These are phyloP conservation scores for Phylloscopus collybita DNA, from an alignment of 2,797 vertebrate genomes.

Conservation along the genomic window DNA sequence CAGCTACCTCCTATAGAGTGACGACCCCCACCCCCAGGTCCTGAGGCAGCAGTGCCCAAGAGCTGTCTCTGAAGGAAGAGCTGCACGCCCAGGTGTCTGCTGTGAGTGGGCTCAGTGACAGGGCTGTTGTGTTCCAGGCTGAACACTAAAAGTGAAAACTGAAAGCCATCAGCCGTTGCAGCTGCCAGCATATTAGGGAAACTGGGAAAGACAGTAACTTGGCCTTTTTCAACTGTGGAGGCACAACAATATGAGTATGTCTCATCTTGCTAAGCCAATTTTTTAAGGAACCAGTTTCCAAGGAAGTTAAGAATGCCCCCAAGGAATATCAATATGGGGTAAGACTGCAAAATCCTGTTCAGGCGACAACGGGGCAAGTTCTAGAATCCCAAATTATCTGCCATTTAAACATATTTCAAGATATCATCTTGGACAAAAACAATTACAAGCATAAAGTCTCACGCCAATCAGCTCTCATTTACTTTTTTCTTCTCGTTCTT, in stretches of 20 bases:
- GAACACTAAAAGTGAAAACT: constrained; percentile 34
- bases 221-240: background rate
- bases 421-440: background rate
- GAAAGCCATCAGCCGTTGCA: constrained; percentile 26
- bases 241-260: accelerated
- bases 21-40: background rate
- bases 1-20: background rate
- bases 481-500: background rate
- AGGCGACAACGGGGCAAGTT: background rate
- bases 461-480: background rate
- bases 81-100: background rate
- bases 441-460: background rate
- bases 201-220: background rate
- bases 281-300: background rate
- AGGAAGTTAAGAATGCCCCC: background rate
- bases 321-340: background rate
- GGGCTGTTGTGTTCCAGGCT: background rate
- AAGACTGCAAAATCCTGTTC: background rate
- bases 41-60: background rate
- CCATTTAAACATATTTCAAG: background rate
- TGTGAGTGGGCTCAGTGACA: accelerated
- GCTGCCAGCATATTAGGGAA: background rate
- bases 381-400: background rate
- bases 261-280: background rate
- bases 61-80: background rate